Evolutionary conservation across 1,140 invertebrate genomes (phyloP).

Genomic region (Aethina tumida): DNA sequence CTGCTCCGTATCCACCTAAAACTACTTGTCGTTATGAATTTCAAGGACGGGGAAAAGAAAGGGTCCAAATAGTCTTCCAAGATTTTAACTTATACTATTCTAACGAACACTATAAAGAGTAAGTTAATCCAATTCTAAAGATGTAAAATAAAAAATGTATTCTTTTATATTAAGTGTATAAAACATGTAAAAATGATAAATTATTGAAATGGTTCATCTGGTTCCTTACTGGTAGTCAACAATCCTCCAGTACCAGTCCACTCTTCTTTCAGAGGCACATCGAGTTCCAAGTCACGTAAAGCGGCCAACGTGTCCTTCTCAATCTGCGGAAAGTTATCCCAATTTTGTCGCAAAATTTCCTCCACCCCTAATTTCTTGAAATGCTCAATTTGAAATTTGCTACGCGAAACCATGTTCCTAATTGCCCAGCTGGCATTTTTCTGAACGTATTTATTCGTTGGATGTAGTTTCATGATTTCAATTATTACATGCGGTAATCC

Average conservation of each 20-base stretch:
- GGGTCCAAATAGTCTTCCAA: conserved; percentile 65
- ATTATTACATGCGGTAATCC: conserved; percentile 59
- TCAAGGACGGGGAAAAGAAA: conserved; percentile 68
- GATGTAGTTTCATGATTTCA: conserved; percentile 62
- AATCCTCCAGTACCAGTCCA: conserved; percentile 72
- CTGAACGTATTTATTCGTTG: conserved; percentile 43
- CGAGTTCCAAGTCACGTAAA: conserved; percentile 71
- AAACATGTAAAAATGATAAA: too few relatives aligned
- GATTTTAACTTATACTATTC: conserved; percentile 57
- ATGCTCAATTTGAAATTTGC: conserved; percentile 52
- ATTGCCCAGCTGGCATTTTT: conserved; percentile 73
- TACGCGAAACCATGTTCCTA: conserved; percentile 72
- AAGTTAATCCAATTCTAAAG: conserved; percentile 34
- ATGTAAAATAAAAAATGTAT: too few relatives aligned
- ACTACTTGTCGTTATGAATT: conserved; percentile 77
- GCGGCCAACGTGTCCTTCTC: conserved; percentile 70
- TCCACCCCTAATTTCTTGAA: conserved; percentile 65
- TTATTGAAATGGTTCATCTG: too few relatives aligned
- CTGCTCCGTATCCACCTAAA: conserved; percentile 59
- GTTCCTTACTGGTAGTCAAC: too few relatives aligned
- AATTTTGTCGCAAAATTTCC: too few relatives aligned
- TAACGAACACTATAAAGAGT: conserved; percentile 50
- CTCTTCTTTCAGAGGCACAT: conserved; percentile 68
- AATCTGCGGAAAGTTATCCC: conserved; percentile 45
- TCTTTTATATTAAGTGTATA: too few relatives aligned